Percentiles rank a stretch among this genome's conserved stretches.
Evolutionary conservation across 2,113 vertebrate species (phyloP).

Genomic region (Circaetus cinerascens): DNA sequence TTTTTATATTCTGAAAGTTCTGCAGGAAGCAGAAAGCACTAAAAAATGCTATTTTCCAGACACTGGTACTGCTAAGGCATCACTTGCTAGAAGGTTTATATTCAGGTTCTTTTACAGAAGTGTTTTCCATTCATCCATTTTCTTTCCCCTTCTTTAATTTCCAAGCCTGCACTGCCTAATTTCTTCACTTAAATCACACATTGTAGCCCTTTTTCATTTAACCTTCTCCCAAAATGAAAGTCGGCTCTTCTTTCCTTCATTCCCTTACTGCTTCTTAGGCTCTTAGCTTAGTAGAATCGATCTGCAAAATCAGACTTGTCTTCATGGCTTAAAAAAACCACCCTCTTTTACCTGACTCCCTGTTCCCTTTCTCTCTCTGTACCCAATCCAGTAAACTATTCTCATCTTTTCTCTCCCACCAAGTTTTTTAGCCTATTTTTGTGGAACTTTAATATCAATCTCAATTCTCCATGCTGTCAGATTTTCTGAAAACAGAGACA

Average conservation of each 20-base stretch:
- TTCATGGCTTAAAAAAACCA: background rate
- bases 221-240: background rate
- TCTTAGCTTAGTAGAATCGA: background rate
- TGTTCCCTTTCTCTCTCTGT: background rate
- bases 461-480: slow-evolving; percentile 22
- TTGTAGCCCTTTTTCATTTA: background rate
- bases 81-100: background rate
- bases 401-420: background rate
- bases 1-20: background rate
- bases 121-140: background rate
- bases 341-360: background rate
- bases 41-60: background rate
- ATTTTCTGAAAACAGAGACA: background rate
- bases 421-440: background rate
- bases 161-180: background rate
- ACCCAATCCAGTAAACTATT: background rate
- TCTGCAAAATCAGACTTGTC: background rate
- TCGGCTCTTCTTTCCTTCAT: background rate
- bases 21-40: background rate
- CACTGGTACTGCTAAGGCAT: background rate
- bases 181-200: background rate
- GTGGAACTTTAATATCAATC: background rate
- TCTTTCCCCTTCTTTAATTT: background rate
- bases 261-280: background rate
- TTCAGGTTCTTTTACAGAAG: background rate